Evolutionary conservation across 2,113 vertebrate species (phyloP).

Genomic region (Anseranas semipalmata): DNA sequence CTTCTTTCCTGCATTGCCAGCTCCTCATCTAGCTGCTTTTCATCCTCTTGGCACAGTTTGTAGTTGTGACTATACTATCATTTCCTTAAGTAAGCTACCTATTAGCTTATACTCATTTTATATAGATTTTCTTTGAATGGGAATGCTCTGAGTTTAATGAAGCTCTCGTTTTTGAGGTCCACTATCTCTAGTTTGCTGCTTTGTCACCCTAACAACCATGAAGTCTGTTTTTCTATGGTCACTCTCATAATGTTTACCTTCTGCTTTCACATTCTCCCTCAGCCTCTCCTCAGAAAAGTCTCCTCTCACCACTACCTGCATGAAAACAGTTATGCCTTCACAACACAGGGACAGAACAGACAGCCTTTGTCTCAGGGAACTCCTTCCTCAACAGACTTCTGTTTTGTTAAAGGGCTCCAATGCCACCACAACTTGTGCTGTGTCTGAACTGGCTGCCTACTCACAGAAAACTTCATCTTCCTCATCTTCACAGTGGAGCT

Average conservation of each 20-base stretch:
- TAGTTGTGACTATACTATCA: background rate
- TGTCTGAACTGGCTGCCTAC: background rate
- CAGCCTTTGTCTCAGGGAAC: fast-evolving
- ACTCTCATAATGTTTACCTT: background rate
- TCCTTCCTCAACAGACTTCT: background rate
- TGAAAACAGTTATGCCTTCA: background rate
- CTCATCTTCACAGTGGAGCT: background rate
- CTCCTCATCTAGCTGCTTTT: background rate
- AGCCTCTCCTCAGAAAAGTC: background rate
- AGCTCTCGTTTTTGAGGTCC: background rate
- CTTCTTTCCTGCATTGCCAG: background rate
- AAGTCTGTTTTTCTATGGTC: too few species aligned
- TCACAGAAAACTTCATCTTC: background rate
- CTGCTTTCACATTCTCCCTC: background rate
- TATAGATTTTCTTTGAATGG: background rate
- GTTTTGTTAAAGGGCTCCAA: background rate
- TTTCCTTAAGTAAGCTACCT: background rate
- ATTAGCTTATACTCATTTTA: background rate
- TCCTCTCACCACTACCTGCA: background rate
- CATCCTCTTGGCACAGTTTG: background rate
- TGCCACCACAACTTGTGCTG: background rate
- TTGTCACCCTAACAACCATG: background rate
- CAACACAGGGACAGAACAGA: fast-evolving
- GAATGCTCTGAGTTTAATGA: background rate
- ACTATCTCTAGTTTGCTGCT: background rate